Base-by-base conservation (phyloP, 2,888 invertebrate genomes). In the Uloborus plumipes region DNA sequence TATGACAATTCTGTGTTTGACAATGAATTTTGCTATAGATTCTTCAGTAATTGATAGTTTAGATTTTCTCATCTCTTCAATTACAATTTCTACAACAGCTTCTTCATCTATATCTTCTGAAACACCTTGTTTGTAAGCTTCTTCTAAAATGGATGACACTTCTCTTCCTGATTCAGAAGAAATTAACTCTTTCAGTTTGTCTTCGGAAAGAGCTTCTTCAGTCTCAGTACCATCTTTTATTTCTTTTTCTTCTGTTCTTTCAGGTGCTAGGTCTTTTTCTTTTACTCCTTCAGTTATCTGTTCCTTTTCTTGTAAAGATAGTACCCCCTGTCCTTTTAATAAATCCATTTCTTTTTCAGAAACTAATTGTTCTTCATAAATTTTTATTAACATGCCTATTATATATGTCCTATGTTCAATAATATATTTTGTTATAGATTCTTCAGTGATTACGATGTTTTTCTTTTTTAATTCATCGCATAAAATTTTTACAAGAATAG, bases 381-480 rank as follows among this genome's bases (percentile, higher is more conserved):
- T 26, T 26, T 26, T 26, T 26, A 26, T 26, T 26, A 26, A 26
- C 4, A 26, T 26, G 26, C 26, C 4, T 26, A 26, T 26, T 26
- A 26, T 26, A 26, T 26, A 26, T 26, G 4, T 26, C 26, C 4
- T 26, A 26, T 26, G 26, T 26, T 26, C 26, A 26, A 26, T 26
- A 3, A 26, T 26, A 26, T 26, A 26, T 2, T 4, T 26, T 26
- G 26, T 26, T 26, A 26, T 26, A 3, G 26, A 26, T 26, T 26
- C 26, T 26, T 26, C 26, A 26, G 71, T 50, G 14, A 59, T 58
- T 26, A 26, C 4, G 26, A 31, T 16, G 7, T 15, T 20, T 62
- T 62, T 39, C 64, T 62, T 62, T 14, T 26, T 16, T 26, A 62
- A 62, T 26, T 31, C 26, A 31, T 62, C 64, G n/a, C 16, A 31